phyloP scores from a whole-genome alignment of 2,888 invertebrate species.

The Eueremaeus valkanovi region DNA sequence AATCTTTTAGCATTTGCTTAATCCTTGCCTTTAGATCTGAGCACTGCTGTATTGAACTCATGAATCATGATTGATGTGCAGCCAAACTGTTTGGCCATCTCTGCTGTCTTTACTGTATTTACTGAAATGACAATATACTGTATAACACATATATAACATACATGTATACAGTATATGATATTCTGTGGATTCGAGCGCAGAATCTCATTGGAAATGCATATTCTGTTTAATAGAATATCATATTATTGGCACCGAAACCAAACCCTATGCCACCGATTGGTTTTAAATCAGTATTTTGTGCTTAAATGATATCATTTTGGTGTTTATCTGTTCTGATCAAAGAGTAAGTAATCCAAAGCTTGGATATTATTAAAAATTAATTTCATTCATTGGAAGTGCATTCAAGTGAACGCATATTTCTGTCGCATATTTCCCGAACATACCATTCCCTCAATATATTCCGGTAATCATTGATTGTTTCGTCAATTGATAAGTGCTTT shows the following conservation, averaged over 20 bases:
- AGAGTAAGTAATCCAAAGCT: constrained; percentile 12
- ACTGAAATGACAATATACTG: no score
- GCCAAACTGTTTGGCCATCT: no score
- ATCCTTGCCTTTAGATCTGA: no score
- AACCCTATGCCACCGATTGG: neutral
- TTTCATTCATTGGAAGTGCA: neutral
- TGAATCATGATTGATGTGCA: no score
- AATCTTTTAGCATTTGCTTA: no score
- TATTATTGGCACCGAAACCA: neutral
- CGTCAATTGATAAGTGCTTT: neutral
- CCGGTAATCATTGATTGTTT: constrained; percentile 13
- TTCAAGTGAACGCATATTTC: neutral
- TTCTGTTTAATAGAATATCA: no score
- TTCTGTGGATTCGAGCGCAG: constrained; percentile 10
- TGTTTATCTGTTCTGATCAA: constrained; percentile 7
- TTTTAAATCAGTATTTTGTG: neutral
- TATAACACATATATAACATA: no score
- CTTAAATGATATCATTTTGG: constrained; percentile 27
- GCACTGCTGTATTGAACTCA: no score
- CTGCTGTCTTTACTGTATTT: no score
- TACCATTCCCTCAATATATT: neutral
- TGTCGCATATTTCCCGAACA: neutral
- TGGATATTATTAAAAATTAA: neutral
- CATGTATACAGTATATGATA: no score
- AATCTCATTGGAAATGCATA: constrained; percentile 7